These are phyloP conservation scores for Drosophila meridiana DNA, from an alignment of 2,888 invertebrate species.

Conservation along the genomic window DNA sequence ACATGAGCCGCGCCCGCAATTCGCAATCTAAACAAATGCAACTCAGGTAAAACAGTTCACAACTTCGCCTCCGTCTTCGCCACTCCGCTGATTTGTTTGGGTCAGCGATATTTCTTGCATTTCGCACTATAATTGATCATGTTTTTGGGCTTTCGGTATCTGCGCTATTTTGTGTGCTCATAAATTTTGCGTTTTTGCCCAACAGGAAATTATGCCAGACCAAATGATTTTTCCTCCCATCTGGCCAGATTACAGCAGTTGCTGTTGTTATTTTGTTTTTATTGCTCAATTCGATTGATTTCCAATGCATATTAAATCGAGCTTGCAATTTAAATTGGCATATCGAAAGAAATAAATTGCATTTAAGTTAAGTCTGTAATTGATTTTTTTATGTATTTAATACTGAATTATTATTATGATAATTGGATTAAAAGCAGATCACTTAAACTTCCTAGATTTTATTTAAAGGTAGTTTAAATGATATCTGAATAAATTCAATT, in stretches of 20 bases:
- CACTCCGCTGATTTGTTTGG: constrained; percentile 51
- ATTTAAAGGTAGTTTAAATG: not conserved
- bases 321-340: constrained; percentile 12
- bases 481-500: too few relatives aligned
- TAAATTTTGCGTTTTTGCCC: constrained; percentile 56
- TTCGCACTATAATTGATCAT: constrained; percentile 78
- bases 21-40: constrained; percentile 55
- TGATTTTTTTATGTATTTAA: not conserved
- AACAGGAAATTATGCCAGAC: constrained; percentile 53
- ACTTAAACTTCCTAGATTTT: not conserved
- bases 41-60: constrained; percentile 6
- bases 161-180: constrained; percentile 57
- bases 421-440: too few relatives aligned
- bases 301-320: constrained; percentile 27
- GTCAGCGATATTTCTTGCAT: constrained; percentile 53
- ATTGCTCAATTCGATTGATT: constrained; percentile 25
- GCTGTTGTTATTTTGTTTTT: constrained; percentile 4
- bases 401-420: not conserved
- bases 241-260: constrained; percentile 50
- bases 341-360: constrained; percentile 15
- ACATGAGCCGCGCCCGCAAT: constrained; percentile 53
- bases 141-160: constrained; percentile 57
- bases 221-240: constrained; percentile 47
- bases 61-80: not conserved
- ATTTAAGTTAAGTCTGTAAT: not conserved